Conservation (phyloP, 2,797 vertebrate species). For the Argentina silus region DNA sequence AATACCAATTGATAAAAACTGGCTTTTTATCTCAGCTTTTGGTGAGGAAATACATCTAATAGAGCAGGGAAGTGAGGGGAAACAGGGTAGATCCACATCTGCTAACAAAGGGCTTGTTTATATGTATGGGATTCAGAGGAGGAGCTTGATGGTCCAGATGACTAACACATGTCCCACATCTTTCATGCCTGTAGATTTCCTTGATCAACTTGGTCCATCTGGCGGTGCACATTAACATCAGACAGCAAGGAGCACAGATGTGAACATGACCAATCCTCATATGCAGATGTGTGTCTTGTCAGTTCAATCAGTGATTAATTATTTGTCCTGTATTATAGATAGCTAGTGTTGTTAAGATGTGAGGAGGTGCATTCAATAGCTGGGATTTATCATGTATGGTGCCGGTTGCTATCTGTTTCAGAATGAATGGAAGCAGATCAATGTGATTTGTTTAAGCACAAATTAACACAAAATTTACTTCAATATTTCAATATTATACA, state of each 20-base stretch:
- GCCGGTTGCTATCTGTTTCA: too few species aligned
- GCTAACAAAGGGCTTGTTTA: constrained; percentile 13
- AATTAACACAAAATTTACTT: too few species aligned
- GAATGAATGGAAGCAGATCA: too few species aligned
- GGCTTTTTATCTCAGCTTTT: constrained; percentile 34
- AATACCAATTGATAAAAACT: constrained; percentile 37
- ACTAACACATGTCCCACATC: constrained; percentile 11
- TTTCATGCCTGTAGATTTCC: constrained; percentile 21
- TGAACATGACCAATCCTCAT: constrained; percentile 19
- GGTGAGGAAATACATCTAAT: constrained; percentile 34
- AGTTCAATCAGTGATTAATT: neutral
- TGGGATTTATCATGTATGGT: neutral
- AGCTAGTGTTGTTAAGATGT: neutral
- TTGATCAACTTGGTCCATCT: constrained; percentile 16
- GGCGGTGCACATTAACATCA: neutral
- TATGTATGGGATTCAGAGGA: neutral
- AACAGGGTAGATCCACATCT: constrained; percentile 18
- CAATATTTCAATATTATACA: too few species aligned
- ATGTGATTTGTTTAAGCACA: too few species aligned
- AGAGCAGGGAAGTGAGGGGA: constrained; percentile 26
- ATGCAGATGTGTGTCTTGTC: constrained; percentile 13
- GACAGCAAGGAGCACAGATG: constrained; percentile 17
- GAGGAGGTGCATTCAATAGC: neutral
- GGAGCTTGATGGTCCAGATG: constrained; percentile 6
- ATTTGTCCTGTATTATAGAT: neutral